These are phyloP conservation scores for Corythaeola cristata DNA, from an alignment of 2,113 vertebrate species.

Conservation along the genomic window DNA sequence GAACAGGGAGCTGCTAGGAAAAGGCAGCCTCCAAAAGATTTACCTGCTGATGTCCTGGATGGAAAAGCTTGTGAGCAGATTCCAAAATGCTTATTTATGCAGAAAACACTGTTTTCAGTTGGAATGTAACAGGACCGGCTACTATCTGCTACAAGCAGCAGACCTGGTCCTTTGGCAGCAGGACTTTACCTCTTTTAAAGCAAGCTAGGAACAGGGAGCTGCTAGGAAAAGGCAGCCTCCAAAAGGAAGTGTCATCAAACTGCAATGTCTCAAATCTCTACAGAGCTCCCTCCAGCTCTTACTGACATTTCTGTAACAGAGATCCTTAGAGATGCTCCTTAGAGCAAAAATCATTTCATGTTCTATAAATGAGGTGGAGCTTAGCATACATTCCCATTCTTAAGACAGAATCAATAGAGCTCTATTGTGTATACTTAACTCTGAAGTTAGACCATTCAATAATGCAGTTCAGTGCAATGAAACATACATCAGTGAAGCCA, in stretches of 20 bases:
- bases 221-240: background rate
- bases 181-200: background rate
- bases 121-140: background rate
- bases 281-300: background rate
- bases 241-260: background rate
- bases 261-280: background rate
- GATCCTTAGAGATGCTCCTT: background rate
- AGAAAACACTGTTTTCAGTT: background rate
- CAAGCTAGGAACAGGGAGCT: background rate
- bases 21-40: too few relatives aligned
- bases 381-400: background rate
- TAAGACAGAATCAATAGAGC: background rate
- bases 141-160: background rate
- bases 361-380: background rate
- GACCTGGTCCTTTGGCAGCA: background rate
- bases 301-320: background rate
- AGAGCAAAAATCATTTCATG: background rate
- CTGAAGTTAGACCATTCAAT: background rate
- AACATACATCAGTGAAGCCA: background rate
- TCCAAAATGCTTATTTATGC: background rate
- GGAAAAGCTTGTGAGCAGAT: background rate
- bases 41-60: background rate
- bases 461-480: background rate
- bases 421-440: background rate
- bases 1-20: background rate